A percentile compares a stretch with the other conserved stretches of the same genome.
Conservation (phyloP, 2,888 invertebrate species). For the Pachycephus smyrnensis region DNA sequence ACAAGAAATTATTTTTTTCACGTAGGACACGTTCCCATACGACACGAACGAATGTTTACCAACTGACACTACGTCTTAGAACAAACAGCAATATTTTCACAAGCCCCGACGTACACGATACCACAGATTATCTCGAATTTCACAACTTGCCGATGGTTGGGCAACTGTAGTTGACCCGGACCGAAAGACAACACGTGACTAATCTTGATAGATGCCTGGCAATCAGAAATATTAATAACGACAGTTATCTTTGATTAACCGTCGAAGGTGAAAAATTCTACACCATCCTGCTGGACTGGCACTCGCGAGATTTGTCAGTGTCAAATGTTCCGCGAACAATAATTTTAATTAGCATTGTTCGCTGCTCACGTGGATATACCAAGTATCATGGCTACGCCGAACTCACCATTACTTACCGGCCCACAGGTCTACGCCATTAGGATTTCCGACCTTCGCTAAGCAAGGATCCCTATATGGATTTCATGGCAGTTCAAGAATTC, state of each 20-base stretch:
- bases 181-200: conserved; percentile 5
- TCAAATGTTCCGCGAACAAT: conserved; percentile 11
- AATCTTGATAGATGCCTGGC: conserved; percentile 13
- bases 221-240: conserved; percentile 15
- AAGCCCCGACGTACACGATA: not conserved
- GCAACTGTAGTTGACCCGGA: not conserved
- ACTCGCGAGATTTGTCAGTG: conserved; percentile 17
- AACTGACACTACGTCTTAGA: not conserved
- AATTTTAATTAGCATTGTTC: conserved; percentile 17
- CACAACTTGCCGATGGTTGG: not conserved
- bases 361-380: not conserved
- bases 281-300: not conserved
- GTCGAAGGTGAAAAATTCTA: conserved; percentile 17
- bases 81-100: not conserved
- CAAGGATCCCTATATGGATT: not conserved
- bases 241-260: conserved; percentile 14
- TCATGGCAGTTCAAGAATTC: not conserved
- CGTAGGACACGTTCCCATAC: not conserved
- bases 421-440: not conserved
- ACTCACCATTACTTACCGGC: not conserved
- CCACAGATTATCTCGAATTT: not conserved
- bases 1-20: not conserved
- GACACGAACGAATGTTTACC: not conserved
- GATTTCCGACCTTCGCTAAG: not conserved
- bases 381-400: not conserved